phyloP scores from a whole-genome alignment of 2,797 vertebrate species.

The Helarctos malayanus region DNA sequence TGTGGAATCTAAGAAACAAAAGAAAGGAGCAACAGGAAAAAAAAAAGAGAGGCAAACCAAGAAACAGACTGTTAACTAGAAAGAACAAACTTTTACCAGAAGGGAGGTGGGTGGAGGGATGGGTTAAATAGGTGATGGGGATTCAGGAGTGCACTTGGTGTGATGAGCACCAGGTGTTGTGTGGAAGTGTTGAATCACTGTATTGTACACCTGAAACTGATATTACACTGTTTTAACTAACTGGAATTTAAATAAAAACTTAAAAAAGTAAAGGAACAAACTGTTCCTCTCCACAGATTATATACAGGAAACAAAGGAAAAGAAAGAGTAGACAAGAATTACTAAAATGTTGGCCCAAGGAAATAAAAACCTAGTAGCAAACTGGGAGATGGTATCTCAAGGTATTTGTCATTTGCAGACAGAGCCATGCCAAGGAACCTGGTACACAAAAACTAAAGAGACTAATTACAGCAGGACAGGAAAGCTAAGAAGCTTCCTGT shows the following conservation, averaged over 20 bases:
- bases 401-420: constrained; percentile 23
- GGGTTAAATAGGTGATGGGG: background rate
- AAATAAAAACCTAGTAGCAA: constrained; percentile 60
- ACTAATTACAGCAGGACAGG: constrained; percentile 13
- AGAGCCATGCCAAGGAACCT: background rate
- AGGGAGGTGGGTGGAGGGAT: background rate
- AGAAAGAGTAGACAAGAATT: constrained; percentile 63
- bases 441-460: constrained; percentile 42
- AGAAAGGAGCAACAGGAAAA: background rate
- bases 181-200: background rate
- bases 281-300: constrained; percentile 13
- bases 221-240: background rate
- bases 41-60: background rate
- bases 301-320: constrained; percentile 55
- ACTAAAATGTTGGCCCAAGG: constrained; percentile 30
- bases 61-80: background rate
- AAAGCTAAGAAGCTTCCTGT: constrained; percentile 41
- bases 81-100: background rate
- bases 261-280: constrained; percentile 39
- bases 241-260: background rate
- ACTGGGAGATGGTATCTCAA: constrained; percentile 50
- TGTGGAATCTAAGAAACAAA: background rate
- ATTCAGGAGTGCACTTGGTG: background rate
- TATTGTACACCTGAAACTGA: background rate
- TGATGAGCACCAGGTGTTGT: background rate